Evolutionary conservation across 2,888 invertebrate genomes (phyloP).

Genomic region (Oeneis ivallda): DNA sequence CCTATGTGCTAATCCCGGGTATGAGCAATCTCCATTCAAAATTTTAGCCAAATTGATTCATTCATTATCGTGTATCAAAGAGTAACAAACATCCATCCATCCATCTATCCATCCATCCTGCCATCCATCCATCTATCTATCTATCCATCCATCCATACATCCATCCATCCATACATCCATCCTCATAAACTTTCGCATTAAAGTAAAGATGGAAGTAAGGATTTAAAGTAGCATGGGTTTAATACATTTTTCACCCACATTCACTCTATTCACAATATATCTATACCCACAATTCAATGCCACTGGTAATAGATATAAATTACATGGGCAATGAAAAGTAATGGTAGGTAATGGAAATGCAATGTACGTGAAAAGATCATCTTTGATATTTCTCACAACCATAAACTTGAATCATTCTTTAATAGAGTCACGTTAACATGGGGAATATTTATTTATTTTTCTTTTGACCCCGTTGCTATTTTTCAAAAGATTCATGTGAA

Average conservation of each 20-base stretch:
- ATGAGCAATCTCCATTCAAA: no score
- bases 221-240: neutral
- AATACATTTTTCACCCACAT: neutral
- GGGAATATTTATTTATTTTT: neutral
- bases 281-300: neutral
- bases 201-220: no score
- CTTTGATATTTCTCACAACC: constrained; percentile 10
- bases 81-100: no score
- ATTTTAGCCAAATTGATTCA: no score
- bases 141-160: no score
- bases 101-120: no score
- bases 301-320: neutral
- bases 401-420: constrained; percentile 6
- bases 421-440: constrained; percentile 10
- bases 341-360: constrained; percentile 11
- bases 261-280: neutral
- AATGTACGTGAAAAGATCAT: constrained; percentile 5
- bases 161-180: no score
- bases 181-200: no score
- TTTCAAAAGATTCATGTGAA: constrained; percentile 1
- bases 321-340: neutral
- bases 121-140: no score
- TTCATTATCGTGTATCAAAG: no score
- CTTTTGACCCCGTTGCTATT: constrained; percentile 2
- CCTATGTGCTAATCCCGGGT: no score